A percentile compares a stretch with the other conserved stretches of the same genome.
These are phyloP conservation scores for Phaonia tiefii DNA, from an alignment of 2,888 invertebrate genomes.

Conservation along the genomic window DNA sequence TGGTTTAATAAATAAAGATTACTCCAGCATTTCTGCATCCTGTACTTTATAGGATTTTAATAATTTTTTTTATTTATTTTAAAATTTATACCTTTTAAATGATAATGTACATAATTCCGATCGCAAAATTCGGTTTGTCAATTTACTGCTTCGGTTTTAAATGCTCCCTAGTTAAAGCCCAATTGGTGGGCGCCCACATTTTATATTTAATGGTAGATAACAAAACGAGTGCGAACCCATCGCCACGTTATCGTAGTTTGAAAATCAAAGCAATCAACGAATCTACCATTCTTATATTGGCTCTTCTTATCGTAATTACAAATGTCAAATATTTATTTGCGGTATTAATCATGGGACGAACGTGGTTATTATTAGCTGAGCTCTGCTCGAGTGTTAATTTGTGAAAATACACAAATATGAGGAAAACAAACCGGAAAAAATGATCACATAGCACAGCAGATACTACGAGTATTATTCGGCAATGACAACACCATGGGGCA, in stretches of 20 bases:
- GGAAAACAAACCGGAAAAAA: conserved; percentile 16
- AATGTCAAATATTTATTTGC: conserved; percentile 72
- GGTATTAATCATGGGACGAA: conserved; percentile 55
- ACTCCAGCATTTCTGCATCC: too few relatives aligned
- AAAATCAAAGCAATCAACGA: conserved; percentile 42
- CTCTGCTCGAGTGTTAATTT: conserved; percentile 45
- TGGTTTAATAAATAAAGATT: too few relatives aligned
- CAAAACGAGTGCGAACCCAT: too few relatives aligned
- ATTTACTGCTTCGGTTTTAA: too few relatives aligned
- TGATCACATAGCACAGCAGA: neutral
- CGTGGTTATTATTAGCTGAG: conserved; percentile 23
- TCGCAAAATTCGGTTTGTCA: too few relatives aligned
- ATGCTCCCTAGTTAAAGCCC: conserved; percentile 2
- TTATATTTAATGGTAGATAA: too few relatives aligned
- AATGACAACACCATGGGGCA: neutral
- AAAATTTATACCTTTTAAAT: too few relatives aligned
- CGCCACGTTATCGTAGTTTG: neutral
- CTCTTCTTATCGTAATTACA: conserved; percentile 72
- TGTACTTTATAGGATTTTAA: too few relatives aligned
- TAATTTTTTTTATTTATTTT: too few relatives aligned
- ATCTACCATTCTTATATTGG: conserved; percentile 45
- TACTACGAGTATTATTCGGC: conserved; percentile 3
- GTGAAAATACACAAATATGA: conserved; percentile 22
- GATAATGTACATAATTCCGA: too few relatives aligned
- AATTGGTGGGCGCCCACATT: neutral